phyloP scores from a whole-genome alignment of 2,797 vertebrate species.

The Dicrostonyx torquatus region DNA sequence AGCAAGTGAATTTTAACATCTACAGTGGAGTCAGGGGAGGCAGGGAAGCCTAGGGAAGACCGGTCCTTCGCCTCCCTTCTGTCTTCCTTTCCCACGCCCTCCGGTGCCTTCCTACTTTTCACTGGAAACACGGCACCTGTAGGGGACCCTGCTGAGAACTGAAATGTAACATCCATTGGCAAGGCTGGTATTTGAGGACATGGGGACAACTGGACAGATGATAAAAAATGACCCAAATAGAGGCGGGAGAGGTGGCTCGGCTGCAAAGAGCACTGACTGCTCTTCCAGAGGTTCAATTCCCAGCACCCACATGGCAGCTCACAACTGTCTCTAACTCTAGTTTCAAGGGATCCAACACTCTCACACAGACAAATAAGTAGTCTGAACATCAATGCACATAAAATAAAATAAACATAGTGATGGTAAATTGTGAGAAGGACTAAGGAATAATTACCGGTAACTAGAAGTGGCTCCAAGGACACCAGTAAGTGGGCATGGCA shows the following conservation, averaged over 20 bases:
- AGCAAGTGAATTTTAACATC: not conserved
- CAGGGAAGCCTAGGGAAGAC: not conserved
- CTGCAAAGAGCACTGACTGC: no score
- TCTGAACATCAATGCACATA: not conserved
- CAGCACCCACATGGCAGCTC: no score
- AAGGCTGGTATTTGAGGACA: not conserved
- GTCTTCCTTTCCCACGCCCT: not conserved
- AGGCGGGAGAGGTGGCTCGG: no score
- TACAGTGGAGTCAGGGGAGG: no score
- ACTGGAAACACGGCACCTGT: not conserved
- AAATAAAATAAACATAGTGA: not conserved
- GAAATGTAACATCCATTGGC: not conserved
- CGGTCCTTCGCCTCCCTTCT: not conserved
- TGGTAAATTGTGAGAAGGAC: conserved; percentile 42
- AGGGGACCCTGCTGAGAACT: not conserved
- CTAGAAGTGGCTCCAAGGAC: not conserved
- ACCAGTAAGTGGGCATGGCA: not conserved
- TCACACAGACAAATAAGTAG: not conserved
- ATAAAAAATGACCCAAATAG: not conserved
- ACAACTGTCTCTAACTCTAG: no score
- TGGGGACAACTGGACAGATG: not conserved
- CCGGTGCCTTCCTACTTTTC: not conserved
- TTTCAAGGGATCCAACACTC: no score
- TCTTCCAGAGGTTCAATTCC: no score
- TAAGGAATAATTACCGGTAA: not conserved